Evolutionary conservation across 2,113 vertebrate genomes (phyloP).

Genomic region (Bothrops jararaca): DNA sequence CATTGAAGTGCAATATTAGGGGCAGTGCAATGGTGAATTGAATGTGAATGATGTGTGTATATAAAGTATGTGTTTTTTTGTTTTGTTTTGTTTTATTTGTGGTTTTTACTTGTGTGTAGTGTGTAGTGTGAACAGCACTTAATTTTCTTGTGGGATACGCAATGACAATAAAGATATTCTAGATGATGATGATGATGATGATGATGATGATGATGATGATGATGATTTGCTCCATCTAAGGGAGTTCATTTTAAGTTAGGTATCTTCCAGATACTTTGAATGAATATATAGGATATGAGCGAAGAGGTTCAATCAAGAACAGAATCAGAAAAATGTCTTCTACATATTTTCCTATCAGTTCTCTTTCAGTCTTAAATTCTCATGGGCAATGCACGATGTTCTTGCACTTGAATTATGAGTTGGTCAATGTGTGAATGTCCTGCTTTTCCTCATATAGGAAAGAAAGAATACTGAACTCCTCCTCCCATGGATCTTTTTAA

Average conservation of each 20-base stretch:
- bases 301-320: neutral
- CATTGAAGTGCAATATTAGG: too few relatives aligned
- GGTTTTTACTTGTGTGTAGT: too few relatives aligned
- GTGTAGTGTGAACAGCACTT: too few relatives aligned
- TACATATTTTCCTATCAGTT: neutral
- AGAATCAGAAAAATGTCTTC: neutral
- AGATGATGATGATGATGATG: too few relatives aligned
- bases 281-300: neutral
- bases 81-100: too few relatives aligned
- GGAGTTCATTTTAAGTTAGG: neutral
- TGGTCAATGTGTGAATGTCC: neutral
- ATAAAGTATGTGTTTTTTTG: too few relatives aligned
- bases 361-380: neutral
- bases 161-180: too few relatives aligned
- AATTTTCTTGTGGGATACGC: too few relatives aligned
- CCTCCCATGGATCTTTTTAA: neutral
- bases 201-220: too few relatives aligned
- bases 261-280: neutral
- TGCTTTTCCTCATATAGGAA: neutral
- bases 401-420: neutral
- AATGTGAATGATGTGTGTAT: too few relatives aligned
- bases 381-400: neutral
- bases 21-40: too few relatives aligned
- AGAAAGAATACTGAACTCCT: neutral
- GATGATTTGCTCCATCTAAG: neutral